Evolutionary conservation across 1,140 invertebrate species (phyloP).

Genomic region (Drosophila suzukii): DNA sequence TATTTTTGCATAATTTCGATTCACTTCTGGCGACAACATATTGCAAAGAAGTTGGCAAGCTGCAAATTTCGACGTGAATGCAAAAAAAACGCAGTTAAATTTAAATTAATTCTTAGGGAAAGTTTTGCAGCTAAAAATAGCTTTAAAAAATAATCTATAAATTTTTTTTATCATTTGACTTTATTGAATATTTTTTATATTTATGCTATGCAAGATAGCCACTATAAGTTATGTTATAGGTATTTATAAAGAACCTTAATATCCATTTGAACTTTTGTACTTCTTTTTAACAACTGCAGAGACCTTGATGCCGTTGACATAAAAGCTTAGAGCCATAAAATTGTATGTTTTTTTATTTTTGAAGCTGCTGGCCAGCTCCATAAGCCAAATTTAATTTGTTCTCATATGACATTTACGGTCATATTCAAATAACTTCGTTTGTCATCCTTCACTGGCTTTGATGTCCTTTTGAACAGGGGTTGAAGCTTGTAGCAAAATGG

Average conservation of each 20-base stretch:
- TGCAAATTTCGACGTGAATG: slow-evolving; percentile 32
- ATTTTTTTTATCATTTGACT: neutral
- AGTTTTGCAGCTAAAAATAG: neutral
- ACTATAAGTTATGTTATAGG: too few relatives aligned
- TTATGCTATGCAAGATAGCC: too few relatives aligned
- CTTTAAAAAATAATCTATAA: neutral
- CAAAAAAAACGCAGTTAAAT: slow-evolving; percentile 11
- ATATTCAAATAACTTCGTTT: slow-evolving; percentile 79
- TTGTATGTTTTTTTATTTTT: slow-evolving; percentile 6
- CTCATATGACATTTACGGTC: slow-evolving; percentile 71
- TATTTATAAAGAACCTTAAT: neutral
- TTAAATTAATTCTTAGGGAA: slow-evolving; percentile 2
- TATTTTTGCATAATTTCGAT: slow-evolving; percentile 77
- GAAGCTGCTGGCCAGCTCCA: slow-evolving; percentile 14
- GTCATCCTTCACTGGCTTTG: slow-evolving; percentile 77
- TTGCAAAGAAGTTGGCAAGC: slow-evolving; percentile 56
- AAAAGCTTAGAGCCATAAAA: slow-evolving; percentile 23
- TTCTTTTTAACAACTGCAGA: neutral
- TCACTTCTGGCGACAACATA: slow-evolving; percentile 70
- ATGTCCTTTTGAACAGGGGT: slow-evolving; percentile 49
- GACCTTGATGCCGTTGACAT: slow-evolving; percentile 6
- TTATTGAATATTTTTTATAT: too few relatives aligned
- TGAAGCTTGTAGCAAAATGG: slow-evolving; percentile 37
- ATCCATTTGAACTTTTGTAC: neutral
- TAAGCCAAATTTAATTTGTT: slow-evolving; percentile 80